phyloP scores from a whole-genome alignment of 2,113 vertebrate species.

The Natator depressus region DNA sequence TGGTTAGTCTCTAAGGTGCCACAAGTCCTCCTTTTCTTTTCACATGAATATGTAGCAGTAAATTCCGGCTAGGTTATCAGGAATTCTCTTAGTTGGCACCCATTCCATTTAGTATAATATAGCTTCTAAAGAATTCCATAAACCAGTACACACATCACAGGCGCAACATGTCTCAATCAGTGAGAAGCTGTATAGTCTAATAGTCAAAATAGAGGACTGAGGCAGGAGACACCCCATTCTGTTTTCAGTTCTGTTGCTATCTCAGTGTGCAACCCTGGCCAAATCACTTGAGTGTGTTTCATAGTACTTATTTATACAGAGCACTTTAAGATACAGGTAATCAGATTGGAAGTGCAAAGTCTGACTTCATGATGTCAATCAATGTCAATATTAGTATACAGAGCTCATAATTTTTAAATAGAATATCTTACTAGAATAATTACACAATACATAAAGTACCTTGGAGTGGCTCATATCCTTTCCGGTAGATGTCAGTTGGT shows the following conservation, averaged over 20 bases:
- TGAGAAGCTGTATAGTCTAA: neutral
- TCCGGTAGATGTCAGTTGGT: neutral
- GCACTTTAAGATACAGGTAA: neutral
- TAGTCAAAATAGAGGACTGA: neutral
- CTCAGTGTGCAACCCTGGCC: neutral
- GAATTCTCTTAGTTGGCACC: neutral
- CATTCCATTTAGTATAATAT: neutral
- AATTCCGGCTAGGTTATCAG: neutral
- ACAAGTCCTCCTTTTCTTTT: neutral
- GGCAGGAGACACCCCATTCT: neutral
- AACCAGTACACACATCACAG: neutral
- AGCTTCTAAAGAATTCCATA: neutral
- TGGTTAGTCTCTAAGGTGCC: no score
- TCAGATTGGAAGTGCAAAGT: neutral
- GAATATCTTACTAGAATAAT: neutral
- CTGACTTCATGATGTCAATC: neutral
- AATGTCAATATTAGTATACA: neutral
- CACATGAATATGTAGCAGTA: neutral
- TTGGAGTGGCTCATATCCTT: neutral
- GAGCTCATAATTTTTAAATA: neutral
- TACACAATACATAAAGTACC: neutral
- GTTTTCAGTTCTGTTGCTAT: neutral
- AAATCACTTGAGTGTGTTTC: neutral
- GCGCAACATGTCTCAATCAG: neutral
- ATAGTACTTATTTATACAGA: neutral